Base-by-base conservation (phyloP, 2,797 vertebrate species). In the Protonibea diacanthus region DNA sequence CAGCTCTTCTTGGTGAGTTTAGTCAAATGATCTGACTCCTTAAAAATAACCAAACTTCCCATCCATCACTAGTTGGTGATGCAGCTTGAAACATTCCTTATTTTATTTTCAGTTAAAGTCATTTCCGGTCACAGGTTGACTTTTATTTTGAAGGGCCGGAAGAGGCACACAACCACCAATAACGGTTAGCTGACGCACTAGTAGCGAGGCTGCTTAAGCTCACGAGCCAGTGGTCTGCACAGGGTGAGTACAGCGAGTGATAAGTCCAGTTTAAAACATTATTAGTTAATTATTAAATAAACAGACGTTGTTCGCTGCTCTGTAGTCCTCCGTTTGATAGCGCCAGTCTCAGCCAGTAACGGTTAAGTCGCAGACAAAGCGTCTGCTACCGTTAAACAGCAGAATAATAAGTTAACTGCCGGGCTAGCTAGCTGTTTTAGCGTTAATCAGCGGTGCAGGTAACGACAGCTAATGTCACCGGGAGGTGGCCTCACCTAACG, bases 81-180 rank as follows among this genome's bases (percentile, higher is more conserved):
- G 27, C 27, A 29, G 29, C 29, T 6, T 11, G 3, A 44, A 45
- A 21, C 11, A 9, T 33, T 33, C 1, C 25, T 25, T 33, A 8
- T 33, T 33, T 10, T n/a, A 17, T 13, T 8, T 66, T 27, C 23
- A n/a, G 11, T 13, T 4, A 9, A n/a, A 20, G 8, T 38, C 33
- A 38, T 12, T 6, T 38, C 1, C 5, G 0, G 38, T 29, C 5
- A 2, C 8, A 3, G 15, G 23, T 0, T 38, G 33, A 38, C 38
- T 64, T 81, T 88, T 89, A 89, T 88, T 82, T 73, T 88, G 84
- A 85, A 85, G 40, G 48, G 47, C 70, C 14, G 25, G 57, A 68
- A 51, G 4, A 4, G 45, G 21, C 33, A 9, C 33, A 2, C 33
- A 15, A 1, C 20, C 3, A 5, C 27, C 58, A 14, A 56, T 42